Base-by-base conservation (phyloP, 2,888 invertebrate genomes). In the Spatulosminthurus flaviceps region DNA sequence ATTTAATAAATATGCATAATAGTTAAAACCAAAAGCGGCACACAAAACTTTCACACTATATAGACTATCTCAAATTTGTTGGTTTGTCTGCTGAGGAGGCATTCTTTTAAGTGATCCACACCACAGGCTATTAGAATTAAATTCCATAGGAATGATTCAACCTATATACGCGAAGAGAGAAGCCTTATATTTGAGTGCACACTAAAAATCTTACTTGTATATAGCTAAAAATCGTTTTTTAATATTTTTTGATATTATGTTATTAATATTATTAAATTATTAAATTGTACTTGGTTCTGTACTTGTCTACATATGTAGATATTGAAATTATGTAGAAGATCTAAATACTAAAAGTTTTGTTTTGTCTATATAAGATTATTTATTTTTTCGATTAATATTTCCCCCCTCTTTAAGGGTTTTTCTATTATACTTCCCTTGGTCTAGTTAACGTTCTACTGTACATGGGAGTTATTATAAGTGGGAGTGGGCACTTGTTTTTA, bases 11-110 rank as follows among this genome's bases (percentile, higher is more conserved):
- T 34, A 34, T 51, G 16, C 2, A 51, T 51, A 51, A 41, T 16
- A 51, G 51, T 51, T 51, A 51, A 51, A 51, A 51, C 51, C 51
- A 51, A 51, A 51, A 64, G 64, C 26, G 26, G 19, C 67, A 67
- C 67, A 26, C 28, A 67, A 13, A 66, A 67, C 67, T 67, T 67
- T 67, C 67, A 67, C 67, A 67, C 19, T 67, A 28, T n/a, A n/a
- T n/a, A n/a, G n/a, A n/a, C 26, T 22, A 19, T 28, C 67, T 67
- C 67, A 28, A 28, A 28, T 22, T 26, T 67, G 28, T 67, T 24
- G 67, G 67, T 26, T n/a, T 51, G 51, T 51, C 51, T 51, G 34
- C 34, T 34, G 34, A 34, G 34, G 51, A 51, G 51, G 51, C 51
- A 51, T 51, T 64, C 24, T 21, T n/a, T n/a, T 60, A 60, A 60